Percentiles rank a stretch among this genome's conserved stretches.
phyloP scores from a whole-genome alignment of 2,888 invertebrate genomes.

The Rhagonycha lutea region DNA sequence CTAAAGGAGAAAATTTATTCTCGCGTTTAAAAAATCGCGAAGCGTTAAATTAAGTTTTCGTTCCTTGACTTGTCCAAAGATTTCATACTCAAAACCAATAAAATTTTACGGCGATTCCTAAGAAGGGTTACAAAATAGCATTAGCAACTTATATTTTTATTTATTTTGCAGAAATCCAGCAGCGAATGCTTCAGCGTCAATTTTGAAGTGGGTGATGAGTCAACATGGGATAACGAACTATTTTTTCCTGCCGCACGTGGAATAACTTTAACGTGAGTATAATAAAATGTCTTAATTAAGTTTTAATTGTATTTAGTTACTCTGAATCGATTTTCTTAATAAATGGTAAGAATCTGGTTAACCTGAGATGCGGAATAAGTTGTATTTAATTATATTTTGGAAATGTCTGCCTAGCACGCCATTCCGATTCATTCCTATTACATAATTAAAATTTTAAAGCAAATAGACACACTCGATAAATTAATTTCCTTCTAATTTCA shows the following conservation, averaged over 20 bases:
- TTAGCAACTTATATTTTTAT: neutral
- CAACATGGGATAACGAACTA: constrained; percentile 59
- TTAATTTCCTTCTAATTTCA: neutral
- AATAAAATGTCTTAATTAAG: neutral
- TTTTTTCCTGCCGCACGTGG: constrained; percentile 71
- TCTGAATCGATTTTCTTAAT: neutral
- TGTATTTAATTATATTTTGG: neutral
- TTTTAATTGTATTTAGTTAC: neutral
- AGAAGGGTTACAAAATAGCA: neutral
- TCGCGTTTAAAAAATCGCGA: constrained; percentile 16
- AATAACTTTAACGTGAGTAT: constrained; percentile 68
- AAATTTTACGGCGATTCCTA: neutral
- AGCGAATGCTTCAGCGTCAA: constrained; percentile 75
- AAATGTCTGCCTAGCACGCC: neutral
- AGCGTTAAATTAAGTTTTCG: constrained; percentile 22
- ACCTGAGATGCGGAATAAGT: neutral
- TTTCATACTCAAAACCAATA: neutral
- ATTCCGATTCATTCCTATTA: neutral
- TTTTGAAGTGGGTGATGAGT: constrained; percentile 65
- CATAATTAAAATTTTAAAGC: neutral
- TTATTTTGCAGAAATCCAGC: constrained; percentile 65
- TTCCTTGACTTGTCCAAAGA: neutral
- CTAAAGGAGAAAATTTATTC: neutral
- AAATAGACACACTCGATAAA: neutral
- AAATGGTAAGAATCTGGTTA: neutral